Evolutionary conservation across 2,888 invertebrate genomes (phyloP).

Genomic region (Serripes groenlandicus): DNA sequence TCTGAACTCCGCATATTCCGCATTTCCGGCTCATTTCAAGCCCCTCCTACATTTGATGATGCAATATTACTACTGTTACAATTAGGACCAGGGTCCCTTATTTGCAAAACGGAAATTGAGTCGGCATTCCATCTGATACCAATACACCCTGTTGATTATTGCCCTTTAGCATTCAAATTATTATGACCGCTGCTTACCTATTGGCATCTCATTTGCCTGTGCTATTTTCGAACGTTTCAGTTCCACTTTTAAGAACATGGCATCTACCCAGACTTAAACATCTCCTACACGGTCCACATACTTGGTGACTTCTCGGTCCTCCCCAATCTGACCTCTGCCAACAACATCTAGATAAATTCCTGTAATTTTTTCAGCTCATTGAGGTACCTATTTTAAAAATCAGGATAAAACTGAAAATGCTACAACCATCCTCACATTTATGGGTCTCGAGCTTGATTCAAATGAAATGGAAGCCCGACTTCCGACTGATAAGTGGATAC

Average conservation of each 20-base stretch:
- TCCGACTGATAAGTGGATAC: constrained; percentile 24
- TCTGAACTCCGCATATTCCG: constrained; percentile 28
- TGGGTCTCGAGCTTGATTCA: constrained; percentile 52
- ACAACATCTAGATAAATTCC: too few species aligned
- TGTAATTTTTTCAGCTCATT: not conserved
- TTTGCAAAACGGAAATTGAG: constrained; percentile 56
- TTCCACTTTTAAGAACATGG: constrained; percentile 14
- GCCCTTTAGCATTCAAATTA: constrained; percentile 41
- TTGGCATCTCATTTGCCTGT: constrained; percentile 35
- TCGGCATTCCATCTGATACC: too few species aligned
- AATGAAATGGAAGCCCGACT: constrained; percentile 43
- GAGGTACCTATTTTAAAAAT: constrained; percentile 38
- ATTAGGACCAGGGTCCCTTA: constrained; percentile 5
- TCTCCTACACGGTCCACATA: constrained; percentile 25
- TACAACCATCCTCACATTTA: constrained; percentile 16
- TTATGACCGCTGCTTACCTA: constrained; percentile 41
- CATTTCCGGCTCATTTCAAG: too few species aligned
- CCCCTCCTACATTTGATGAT: constrained; percentile 55
- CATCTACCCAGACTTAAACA: not conserved
- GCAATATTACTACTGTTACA: constrained; percentile 4
- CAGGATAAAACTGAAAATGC: constrained; percentile 44
- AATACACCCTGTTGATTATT: constrained; percentile 40
- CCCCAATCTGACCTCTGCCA: too few species aligned
- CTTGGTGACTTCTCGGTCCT: constrained; percentile 44
- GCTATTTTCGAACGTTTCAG: constrained; percentile 44